These are phyloP conservation scores for Talpa occidentalis DNA, from an alignment of 2,113 vertebrate genomes.

Conservation along the genomic window DNA sequence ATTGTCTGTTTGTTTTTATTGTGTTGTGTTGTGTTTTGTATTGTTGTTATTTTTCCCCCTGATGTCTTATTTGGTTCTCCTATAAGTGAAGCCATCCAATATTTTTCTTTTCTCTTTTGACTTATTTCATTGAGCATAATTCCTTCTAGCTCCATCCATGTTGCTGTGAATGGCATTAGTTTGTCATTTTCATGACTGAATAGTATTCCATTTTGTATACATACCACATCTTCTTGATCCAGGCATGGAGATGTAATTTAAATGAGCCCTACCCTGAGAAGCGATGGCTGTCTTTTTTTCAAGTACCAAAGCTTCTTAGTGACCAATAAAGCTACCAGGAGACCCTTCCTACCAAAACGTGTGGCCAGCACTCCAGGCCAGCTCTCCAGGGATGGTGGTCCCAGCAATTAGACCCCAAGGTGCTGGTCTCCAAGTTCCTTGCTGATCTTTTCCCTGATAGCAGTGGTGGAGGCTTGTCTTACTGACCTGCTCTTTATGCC, in stretches of 20 bases:
- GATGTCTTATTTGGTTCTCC: too few species aligned
- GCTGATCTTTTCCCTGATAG: not conserved
- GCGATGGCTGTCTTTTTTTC: not conserved
- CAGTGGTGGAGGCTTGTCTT: not conserved
- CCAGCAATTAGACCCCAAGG: not conserved
- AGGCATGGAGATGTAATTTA: conserved; percentile 42
- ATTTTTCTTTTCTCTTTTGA: too few species aligned
- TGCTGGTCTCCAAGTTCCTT: not conserved
- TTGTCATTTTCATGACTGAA: too few species aligned
- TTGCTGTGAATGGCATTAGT: too few species aligned
- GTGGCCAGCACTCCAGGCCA: not conserved
- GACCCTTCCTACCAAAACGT: not conserved
- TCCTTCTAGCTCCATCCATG: too few species aligned
- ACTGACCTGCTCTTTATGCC: not conserved
- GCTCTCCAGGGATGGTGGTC: not conserved
- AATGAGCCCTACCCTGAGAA: conserved; percentile 47
- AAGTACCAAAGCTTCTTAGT: not conserved
- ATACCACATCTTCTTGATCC: too few species aligned
- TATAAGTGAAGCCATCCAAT: too few species aligned
- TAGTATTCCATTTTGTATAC: too few species aligned
- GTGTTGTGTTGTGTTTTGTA: too few species aligned
- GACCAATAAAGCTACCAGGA: not conserved
- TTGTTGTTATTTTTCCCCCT: too few species aligned
- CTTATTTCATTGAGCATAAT: too few species aligned
- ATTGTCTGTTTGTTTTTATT: too few species aligned